A percentile compares a stretch with the other conserved stretches of the same genome.
phyloP scores from a whole-genome alignment of 2,113 vertebrate species.

The Meleagris gallopavo region DNA sequence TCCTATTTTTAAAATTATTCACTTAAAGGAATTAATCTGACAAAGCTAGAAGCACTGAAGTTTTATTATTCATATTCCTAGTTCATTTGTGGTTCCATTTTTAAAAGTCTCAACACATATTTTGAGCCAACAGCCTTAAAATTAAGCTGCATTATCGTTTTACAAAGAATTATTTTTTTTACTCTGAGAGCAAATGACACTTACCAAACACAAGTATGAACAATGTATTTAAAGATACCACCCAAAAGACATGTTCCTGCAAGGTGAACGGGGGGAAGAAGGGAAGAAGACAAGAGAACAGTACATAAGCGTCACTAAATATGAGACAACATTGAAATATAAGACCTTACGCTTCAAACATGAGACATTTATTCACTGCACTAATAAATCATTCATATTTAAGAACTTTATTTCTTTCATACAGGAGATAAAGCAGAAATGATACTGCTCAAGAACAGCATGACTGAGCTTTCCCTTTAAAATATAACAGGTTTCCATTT shows the following conservation, averaged over 20 bases:
- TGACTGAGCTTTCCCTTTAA: neutral
- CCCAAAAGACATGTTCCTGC: slow-evolving; percentile 98
- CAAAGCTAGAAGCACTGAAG: neutral
- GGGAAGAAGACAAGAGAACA: slow-evolving; percentile 2
- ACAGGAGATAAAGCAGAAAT: neutral
- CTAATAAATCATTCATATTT: neutral
- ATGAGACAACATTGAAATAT: neutral
- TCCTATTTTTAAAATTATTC: neutral
- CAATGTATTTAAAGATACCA: slow-evolving; percentile 95
- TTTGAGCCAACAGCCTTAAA: neutral
- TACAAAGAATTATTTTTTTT: neutral
- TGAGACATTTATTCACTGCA: neutral
- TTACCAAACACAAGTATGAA: slow-evolving; percentile 98
- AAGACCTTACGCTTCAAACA: neutral
- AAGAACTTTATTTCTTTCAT: neutral
- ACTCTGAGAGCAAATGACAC: slow-evolving; percentile 48
- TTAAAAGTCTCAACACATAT: neutral
- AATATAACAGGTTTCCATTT: neutral
- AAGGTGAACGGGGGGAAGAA: neutral
- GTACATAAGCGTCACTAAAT: neutral
- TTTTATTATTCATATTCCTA: neutral
- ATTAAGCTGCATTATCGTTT: neutral
- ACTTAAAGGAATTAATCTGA: neutral
- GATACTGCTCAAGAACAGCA: neutral
- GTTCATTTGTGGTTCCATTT: neutral